Percentiles rank a stretch among this genome's conserved stretches.
Evolutionary conservation across 2,113 vertebrate genomes (phyloP).

Genomic region (Smithornis capensis): DNA sequence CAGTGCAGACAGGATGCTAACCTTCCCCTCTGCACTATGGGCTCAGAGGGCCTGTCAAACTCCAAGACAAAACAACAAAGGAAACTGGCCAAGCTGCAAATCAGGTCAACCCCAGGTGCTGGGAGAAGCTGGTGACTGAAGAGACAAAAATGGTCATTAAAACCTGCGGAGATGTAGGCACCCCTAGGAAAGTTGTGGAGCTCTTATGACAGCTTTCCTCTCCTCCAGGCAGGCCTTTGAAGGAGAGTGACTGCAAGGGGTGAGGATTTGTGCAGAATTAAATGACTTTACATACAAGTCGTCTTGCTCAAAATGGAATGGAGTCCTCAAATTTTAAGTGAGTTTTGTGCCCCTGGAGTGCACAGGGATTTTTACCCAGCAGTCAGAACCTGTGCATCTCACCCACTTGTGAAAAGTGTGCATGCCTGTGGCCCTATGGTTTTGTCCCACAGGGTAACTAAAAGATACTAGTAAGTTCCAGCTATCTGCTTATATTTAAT

Average conservation of each 20-base stretch:
- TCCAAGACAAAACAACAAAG: neutral
- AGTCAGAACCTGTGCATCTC: neutral
- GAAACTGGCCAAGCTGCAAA: neutral
- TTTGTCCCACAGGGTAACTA: neutral
- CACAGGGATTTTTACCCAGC: neutral
- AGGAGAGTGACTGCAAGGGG: neutral
- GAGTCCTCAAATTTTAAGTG: neutral
- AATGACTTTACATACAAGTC: neutral
- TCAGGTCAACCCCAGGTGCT: neutral
- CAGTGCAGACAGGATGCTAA: neutral
- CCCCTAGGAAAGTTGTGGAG: neutral
- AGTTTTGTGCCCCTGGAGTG: fast-evolving
- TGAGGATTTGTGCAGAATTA: neutral
- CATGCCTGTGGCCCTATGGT: fast-evolving
- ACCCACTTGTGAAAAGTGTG: fast-evolving
- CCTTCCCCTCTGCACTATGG: neutral
- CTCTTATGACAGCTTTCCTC: neutral
- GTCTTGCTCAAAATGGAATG: neutral
- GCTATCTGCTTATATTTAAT: neutral
- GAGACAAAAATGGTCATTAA: neutral
- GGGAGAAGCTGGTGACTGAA: neutral
- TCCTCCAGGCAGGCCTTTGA: neutral
- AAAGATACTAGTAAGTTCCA: neutral
- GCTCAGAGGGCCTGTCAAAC: neutral
- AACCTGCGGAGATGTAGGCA: neutral